phyloP scores from a whole-genome alignment of 2,888 invertebrate genomes.

The Acrobasis consociella region DNA sequence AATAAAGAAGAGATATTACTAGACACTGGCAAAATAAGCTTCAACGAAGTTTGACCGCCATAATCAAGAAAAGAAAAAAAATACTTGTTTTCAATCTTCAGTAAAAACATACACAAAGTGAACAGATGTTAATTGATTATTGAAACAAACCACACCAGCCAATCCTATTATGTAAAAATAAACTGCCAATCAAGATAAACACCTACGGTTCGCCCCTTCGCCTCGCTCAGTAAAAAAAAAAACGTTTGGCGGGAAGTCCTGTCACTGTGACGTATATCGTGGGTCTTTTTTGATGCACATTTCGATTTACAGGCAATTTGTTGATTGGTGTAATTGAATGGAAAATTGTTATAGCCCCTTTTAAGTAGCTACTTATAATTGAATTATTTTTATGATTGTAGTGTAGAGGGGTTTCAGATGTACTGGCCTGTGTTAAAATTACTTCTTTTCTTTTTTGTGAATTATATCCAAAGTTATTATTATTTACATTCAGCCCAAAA shows the following conservation, averaged over 20 bases:
- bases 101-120: background rate
- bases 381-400: conserved; percentile 11
- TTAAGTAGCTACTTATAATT: background rate
- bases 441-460: too few species aligned
- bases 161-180: background rate
- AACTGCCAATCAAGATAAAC: conserved; percentile 19
- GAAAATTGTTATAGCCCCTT: conserved; percentile 8
- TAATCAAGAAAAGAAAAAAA: too few species aligned
- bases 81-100: too few species aligned
- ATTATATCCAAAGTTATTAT: too few species aligned
- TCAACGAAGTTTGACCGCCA: too few species aligned
- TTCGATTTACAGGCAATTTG: conserved; percentile 26
- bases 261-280: conserved; percentile 37
- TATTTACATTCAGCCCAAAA: too few species aligned
- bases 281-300: conserved; percentile 15
- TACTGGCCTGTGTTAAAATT: too few species aligned
- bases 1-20: too few species aligned
- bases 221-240: conserved; percentile 4
- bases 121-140: conserved; percentile 15
- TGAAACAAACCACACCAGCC: conserved; percentile 9
- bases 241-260: conserved; percentile 41
- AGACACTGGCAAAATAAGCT: too few species aligned
- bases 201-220: background rate
- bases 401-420: conserved; percentile 1
- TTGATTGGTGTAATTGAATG: conserved; percentile 27